Evolutionary conservation across 2,113 vertebrate species (phyloP), one percentile per base, ranked within the genome.

Genomic region (Megaceryle maxima): DNA sequence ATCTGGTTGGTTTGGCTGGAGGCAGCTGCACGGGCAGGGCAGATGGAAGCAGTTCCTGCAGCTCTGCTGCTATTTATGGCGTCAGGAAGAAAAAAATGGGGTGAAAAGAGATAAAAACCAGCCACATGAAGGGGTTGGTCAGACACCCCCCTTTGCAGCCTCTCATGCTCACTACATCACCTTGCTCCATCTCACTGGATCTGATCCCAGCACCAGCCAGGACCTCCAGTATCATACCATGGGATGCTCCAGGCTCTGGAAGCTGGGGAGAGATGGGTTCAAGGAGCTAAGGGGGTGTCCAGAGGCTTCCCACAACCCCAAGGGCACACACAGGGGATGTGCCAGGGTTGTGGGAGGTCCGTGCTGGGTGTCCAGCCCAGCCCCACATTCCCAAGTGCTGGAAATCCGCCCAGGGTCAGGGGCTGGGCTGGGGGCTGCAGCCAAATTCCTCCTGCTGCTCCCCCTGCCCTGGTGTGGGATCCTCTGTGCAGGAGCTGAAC

Each of bases 311-410:
- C 20, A 14, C 5, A 1, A 2, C 9, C 37, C 69, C 13, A 4
- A 68, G 67, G 46, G 25, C 44, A 29, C 48, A 15, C 12, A 6
- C 20, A 31, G 70, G 70, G 31, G 66, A 55, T 11, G 29, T 16
- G 37, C 43, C 4, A 1, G 57, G 39, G 29, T 9, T 67, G 76
- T 2, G 66, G 90, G 88, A 84, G 64, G 92, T 82, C 66, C 20
- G 5, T 33, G 78, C 20, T 88, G 94, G 80, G 75, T 81, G 79
- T 93, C 43, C 86, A 1, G 77, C 77, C 93, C 86, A 78, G 77
- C 93, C 93, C 82, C n/a, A 3, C 86, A 87, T 95, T 95, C 86
- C 86, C 60, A 21, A 82, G 56, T 39, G n/a, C 67, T 89, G 92
- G 76, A 83, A 89, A 41, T 13, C 28, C 0, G 5, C 77, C 82